Evolutionary conservation across 2,888 invertebrate genomes (phyloP), one percentile per base, ranked within the genome.

Genomic region (Endotricha flammealis): DNA sequence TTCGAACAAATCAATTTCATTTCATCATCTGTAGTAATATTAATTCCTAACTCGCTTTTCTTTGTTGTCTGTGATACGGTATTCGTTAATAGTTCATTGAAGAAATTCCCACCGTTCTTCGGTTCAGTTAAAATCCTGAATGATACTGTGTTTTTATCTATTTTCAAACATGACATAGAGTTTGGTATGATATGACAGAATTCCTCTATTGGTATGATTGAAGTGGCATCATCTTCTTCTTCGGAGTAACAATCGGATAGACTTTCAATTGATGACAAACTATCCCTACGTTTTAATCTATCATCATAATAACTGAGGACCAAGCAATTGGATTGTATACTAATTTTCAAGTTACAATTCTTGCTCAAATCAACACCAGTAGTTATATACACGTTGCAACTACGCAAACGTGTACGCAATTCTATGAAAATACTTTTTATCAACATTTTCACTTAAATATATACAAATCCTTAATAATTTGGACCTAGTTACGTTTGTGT

Each of bases 341-440:
- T 82, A 25, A 87, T 75, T 64, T 83, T 86, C 37, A 87, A 57
- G 53, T 85, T 80, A 44, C 77, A 79, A 52, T 80, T 70, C 44
- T 74, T 80, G 24, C 61, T 75, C 35, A 83, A 69, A 61, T 78
- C 73, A 6, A 81, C 59, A 27, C 83, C 77, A 0, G 87, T 85
- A 7, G 81, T 85, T 24, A 90, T 81, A 57, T 87, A 89, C 41
- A 90, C 88, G 51, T 90, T 90, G 46, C 90, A 90, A 41, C 89
- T 89, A 37, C 89, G 79, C 48, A 91, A 53, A 12, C 89, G 71
- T 4, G 90, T 88, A 48, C 91, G 79, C 9, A 90, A 64, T 73
- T 91, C 91, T 53, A 90, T 81, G 48, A 90, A 77, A 54, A 90
- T 72, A 64, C 74, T 76, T 50, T 88, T 79, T 34, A 87, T 66